These are phyloP conservation scores for Cryptocephalus primarius DNA, from an alignment of 2,888 invertebrate genomes.

Conservation along the genomic window DNA sequence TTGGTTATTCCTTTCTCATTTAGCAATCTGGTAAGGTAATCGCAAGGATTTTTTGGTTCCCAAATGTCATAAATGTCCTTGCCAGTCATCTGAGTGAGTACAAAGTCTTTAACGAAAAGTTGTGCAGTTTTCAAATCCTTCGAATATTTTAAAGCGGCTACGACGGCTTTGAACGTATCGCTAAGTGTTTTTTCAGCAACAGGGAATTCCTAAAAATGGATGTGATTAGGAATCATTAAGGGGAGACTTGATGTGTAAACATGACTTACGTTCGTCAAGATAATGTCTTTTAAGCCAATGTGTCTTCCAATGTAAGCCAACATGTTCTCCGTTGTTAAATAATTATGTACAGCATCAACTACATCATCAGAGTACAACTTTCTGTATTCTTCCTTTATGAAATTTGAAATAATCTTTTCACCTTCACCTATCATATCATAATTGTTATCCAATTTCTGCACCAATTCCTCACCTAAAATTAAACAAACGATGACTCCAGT, in stretches of 20 bases:
- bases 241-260: neutral
- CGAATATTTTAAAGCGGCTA: slow-evolving; percentile 63
- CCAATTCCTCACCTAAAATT: neutral
- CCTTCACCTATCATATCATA: slow-evolving; percentile 57
- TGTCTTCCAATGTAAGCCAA: slow-evolving; percentile 60
- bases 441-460: slow-evolving; percentile 42
- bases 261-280: slow-evolving; percentile 61
- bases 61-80: slow-evolving; percentile 79
- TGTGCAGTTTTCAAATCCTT: slow-evolving; percentile 55
- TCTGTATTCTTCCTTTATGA: slow-evolving; percentile 51
- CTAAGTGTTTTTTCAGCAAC: slow-evolving; percentile 52
- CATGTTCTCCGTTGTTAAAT: slow-evolving; percentile 54
- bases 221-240: neutral
- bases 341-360: slow-evolving; percentile 52
- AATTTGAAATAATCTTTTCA: slow-evolving; percentile 50
- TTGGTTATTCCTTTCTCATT: slow-evolving; percentile 44
- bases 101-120: slow-evolving; percentile 75
- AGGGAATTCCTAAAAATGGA: slow-evolving; percentile 56
- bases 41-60: slow-evolving; percentile 68
- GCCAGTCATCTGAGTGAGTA: slow-evolving; percentile 74
- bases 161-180: slow-evolving; percentile 67
- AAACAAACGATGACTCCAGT: neutral
- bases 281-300: slow-evolving; percentile 74
- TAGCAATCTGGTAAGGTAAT: slow-evolving; percentile 54
- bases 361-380: slow-evolving; percentile 70